phyloP scores from a whole-genome alignment of 2,888 invertebrate genomes.

The Cyrtodaria siliqua region DNA sequence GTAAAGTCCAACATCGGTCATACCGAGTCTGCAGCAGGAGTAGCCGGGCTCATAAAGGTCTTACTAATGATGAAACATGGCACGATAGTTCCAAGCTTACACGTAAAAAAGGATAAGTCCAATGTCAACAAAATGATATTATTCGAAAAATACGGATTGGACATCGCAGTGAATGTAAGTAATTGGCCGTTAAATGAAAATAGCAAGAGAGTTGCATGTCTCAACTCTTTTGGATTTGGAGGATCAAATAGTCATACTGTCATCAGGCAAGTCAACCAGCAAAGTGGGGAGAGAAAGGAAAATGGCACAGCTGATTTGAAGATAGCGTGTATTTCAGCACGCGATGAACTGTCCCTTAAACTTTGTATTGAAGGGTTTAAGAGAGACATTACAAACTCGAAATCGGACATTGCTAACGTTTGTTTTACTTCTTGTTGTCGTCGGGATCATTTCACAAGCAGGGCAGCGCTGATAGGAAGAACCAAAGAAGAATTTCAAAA shows the following conservation, averaged over 20 bases:
- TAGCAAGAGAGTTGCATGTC: neutral
- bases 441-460: constrained; percentile 9
- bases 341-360: no score
- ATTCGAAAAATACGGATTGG: constrained; percentile 48
- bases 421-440: neutral
- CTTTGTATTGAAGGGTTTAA: no score
- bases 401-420: no score
- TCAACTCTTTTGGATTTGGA: constrained; percentile 23
- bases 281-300: no score
- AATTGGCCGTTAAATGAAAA: neutral
- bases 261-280: neutral
- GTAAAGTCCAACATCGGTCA: constrained; percentile 80
- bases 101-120: constrained; percentile 52
- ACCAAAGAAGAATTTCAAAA: neutral
- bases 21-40: constrained; percentile 74
- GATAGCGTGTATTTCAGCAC: no score
- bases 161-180: neutral
- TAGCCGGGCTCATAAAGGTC: constrained; percentile 74
- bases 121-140: constrained; percentile 68
- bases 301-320: no score
- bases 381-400: neutral
- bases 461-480: neutral
- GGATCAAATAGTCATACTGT: constrained; percentile 13
- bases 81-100: constrained; percentile 69
- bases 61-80: constrained; percentile 73